phyloP scores from a whole-genome alignment of 1,140 invertebrate species.

The Trichonephila clavata region DNA sequence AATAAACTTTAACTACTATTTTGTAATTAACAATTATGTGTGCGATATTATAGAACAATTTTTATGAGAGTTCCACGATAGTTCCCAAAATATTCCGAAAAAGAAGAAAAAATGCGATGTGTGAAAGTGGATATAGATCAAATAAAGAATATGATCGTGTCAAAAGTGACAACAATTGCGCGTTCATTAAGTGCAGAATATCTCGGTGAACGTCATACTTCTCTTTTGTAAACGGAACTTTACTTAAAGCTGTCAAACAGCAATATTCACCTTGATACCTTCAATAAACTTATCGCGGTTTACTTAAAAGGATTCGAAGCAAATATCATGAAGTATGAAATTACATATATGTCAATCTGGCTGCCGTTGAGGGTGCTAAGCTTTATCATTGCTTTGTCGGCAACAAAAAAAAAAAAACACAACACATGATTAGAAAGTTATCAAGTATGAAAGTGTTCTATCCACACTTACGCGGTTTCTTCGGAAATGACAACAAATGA shows the following conservation, averaged over 20 bases:
- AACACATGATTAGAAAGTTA: neutral
- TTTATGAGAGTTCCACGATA: too few relatives aligned
- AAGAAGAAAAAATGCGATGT: too few relatives aligned
- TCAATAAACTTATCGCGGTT: neutral
- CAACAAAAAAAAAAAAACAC: neutral
- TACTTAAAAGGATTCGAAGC: neutral
- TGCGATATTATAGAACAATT: too few relatives aligned
- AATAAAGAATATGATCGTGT: neutral
- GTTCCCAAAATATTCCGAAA: too few relatives aligned
- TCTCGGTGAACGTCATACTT: neutral
- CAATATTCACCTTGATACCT: neutral
- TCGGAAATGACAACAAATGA: neutral
- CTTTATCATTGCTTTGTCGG: conserved; percentile 2
- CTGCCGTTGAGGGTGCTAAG: conserved; percentile 20
- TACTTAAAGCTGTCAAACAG: neutral
- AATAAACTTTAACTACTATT: too few relatives aligned
- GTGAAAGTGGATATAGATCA: neutral
- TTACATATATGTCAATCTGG: conserved; percentile 6
- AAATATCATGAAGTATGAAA: neutral
- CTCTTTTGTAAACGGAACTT: neutral
- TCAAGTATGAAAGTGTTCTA: neutral
- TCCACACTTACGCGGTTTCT: neutral
- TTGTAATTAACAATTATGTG: too few relatives aligned
- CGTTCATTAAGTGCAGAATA: neutral
- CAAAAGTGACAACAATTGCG: neutral